A percentile compares a stretch with the other conserved stretches of the same genome.
These are phyloP conservation scores for Nautilus pompilius DNA, from an alignment of 1,140 invertebrate species.

Conservation along the genomic window DNA sequence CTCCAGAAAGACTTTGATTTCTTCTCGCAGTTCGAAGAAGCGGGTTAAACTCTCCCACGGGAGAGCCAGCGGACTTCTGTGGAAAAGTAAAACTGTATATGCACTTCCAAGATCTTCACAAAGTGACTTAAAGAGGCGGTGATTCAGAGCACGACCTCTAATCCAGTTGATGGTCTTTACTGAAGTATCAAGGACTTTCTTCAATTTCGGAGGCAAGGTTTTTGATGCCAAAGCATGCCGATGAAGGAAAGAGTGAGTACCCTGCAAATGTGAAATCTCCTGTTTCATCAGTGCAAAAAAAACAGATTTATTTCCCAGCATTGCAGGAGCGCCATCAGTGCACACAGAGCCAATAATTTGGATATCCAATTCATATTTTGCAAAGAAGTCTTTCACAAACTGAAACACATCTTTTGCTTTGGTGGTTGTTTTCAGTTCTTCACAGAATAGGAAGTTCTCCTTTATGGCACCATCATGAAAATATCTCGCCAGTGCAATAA, in stretches of 20 bases:
- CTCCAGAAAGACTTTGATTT: background rate
- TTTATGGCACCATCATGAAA: background rate
- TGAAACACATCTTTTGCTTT: background rate
- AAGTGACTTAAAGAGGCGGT: background rate
- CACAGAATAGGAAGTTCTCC: background rate
- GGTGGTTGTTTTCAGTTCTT: background rate
- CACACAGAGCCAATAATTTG: constrained; percentile 2
- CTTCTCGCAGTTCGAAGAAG: background rate
- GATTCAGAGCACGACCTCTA: background rate
- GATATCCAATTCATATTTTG: background rate
- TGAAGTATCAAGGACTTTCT: background rate
- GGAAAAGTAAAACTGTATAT: background rate
- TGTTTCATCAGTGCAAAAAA: background rate
- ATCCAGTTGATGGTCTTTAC: background rate
- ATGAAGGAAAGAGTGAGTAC: background rate
- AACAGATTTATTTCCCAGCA: background rate
- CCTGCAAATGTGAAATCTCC: background rate
- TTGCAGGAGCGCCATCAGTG: background rate
- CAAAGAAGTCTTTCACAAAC: constrained; percentile 1
- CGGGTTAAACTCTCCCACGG: background rate
- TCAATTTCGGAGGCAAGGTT: background rate
- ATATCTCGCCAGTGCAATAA: background rate
- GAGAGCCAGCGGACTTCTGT: background rate
- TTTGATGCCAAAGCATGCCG: background rate
- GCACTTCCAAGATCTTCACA: background rate